These are phyloP conservation scores for Mormyrops attenuatus DNA, from an alignment of 2,797 vertebrate genomes.

Conservation along the genomic window DNA sequence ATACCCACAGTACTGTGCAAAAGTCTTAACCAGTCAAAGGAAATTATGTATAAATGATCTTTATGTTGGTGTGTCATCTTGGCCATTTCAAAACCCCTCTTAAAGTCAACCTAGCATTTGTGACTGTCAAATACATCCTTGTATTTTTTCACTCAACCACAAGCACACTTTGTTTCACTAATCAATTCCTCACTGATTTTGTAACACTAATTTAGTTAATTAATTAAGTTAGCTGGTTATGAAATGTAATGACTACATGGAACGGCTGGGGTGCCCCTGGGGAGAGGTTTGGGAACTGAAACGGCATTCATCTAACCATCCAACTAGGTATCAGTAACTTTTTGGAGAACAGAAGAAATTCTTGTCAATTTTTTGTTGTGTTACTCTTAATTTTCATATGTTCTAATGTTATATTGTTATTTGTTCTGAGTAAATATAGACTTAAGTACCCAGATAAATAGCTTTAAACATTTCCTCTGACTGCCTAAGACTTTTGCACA, in stretches of 20 bases:
- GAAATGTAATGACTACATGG: background rate
- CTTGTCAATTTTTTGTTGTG: background rate
- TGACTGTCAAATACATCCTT: background rate
- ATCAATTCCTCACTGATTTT: background rate
- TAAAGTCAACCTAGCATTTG: background rate
- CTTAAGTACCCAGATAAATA: background rate
- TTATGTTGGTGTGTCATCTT: background rate
- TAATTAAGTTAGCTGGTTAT: background rate
- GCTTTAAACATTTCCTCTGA: background rate
- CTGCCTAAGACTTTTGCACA: background rate
- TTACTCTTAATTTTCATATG: background rate
- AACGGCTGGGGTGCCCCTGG: background rate
- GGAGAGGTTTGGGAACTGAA: background rate
- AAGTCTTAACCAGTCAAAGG: background rate
- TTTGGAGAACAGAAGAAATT: background rate
- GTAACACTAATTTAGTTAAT: background rate
- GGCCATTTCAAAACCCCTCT: background rate
- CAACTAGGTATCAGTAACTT: background rate
- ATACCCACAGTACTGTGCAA: background rate
- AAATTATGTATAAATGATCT: background rate
- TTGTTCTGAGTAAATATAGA: background rate
- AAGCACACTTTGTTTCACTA: background rate
- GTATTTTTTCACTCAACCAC: background rate
- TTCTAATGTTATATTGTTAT: background rate
- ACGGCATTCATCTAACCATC: background rate